Evolutionary conservation across 2,888 invertebrate species (phyloP).

Genomic region (Ferrisia virgata): DNA sequence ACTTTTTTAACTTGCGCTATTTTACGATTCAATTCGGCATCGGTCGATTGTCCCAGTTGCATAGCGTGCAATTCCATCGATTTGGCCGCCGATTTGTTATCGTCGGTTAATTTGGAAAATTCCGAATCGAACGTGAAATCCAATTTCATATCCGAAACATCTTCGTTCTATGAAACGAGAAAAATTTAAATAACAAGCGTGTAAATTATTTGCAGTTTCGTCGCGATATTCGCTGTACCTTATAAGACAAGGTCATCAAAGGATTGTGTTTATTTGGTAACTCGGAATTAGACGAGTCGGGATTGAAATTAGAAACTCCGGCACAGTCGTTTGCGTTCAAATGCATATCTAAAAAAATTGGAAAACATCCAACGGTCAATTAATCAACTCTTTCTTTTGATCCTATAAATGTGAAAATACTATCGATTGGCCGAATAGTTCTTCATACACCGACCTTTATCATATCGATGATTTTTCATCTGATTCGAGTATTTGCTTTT

Average conservation of each 20-base stretch:
- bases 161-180: conserved; percentile 59
- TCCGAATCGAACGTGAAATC: conserved; percentile 88
- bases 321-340: conserved; percentile 5
- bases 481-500: conserved; percentile 63
- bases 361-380: not conserved
- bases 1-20: conserved; percentile 89
- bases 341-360: conserved; percentile 6
- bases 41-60: conserved; percentile 69
- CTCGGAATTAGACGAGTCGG: conserved; percentile 31
- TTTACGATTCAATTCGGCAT: conserved; percentile 85
- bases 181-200: not conserved
- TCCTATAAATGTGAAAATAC: not conserved
- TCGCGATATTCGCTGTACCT: not conserved
- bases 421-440: no score
- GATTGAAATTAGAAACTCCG: not conserved
- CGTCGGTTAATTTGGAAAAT: conserved; percentile 68
- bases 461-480: conserved; percentile 52
- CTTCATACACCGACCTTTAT: conserved; percentile 43
- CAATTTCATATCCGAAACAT: conserved; percentile 82
- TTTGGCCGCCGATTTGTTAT: conserved; percentile 58
- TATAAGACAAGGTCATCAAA: conserved; percentile 26
- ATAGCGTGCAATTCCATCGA: conserved; percentile 59
- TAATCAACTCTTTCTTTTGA: not conserved
- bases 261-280: conserved; percentile 39
- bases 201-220: not conserved